Evolutionary conservation across 30 jellyfish, hydroid and myxozoan species (phyloP).

Genomic region (Hydractinia symbiolongicarpus): DNA sequence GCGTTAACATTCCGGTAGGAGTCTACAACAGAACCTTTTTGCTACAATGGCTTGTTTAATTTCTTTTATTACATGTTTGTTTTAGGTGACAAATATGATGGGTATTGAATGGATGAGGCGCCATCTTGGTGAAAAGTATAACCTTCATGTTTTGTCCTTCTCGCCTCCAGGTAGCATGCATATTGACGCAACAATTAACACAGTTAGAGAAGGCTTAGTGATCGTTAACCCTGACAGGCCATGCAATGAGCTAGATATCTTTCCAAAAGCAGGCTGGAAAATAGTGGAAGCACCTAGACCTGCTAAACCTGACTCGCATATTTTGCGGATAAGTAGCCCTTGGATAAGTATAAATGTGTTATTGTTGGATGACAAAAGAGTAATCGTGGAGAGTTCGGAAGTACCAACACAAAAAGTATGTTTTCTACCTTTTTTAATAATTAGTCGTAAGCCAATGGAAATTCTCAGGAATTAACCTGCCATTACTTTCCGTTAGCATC

Average conservation of each 20-base stretch:
- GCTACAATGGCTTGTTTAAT: no score
- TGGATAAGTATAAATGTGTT: conserved; percentile 73
- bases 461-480: no score
- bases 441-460: no score
- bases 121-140: conserved; percentile 78
- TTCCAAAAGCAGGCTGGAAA: conserved; percentile 78
- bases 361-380: conserved; percentile 87
- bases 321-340: conserved; percentile 28
- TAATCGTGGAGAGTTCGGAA: conserved; percentile 57
- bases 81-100: conserved; percentile 60
- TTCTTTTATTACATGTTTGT: no score
- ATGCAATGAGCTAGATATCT: conserved; percentile 39
- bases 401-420: conserved; percentile 50
- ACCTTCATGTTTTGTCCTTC: conserved; percentile 44
- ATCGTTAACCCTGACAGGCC: conserved; percentile 67
- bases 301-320: conserved; percentile 41
- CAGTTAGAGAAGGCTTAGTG: conserved; percentile 73
- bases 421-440: no score
- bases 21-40: no score
- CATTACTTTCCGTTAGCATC: no score
- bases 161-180: conserved; percentile 74
- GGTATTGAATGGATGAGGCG: conserved; percentile 84
- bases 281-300: conserved; percentile 52
- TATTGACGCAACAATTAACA: conserved; percentile 72
- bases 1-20: no score